phyloP scores from a whole-genome alignment of 1,140 invertebrate species.

The Ephestia elutella region DNA sequence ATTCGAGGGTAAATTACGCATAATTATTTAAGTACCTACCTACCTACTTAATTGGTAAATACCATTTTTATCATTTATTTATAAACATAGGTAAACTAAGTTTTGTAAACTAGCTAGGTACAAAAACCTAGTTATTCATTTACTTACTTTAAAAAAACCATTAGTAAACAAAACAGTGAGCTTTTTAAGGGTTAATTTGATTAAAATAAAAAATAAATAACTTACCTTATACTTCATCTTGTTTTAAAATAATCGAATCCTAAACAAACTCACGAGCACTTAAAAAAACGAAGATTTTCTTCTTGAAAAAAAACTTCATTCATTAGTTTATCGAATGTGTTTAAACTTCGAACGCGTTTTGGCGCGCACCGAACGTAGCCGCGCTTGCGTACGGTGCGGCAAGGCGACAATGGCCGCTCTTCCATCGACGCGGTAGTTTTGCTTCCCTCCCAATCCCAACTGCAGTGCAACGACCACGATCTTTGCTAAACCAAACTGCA shows the following conservation, averaged over 20 bases:
- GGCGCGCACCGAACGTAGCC: conserved; percentile 32
- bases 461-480: conserved; percentile 49
- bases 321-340: not conserved
- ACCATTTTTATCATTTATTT: too few species aligned
- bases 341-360: conserved; percentile 23
- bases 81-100: too few species aligned
- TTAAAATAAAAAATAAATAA: not conserved
- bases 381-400: conserved; percentile 52
- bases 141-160: too few species aligned
- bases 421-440: conserved; percentile 45
- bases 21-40: too few species aligned
- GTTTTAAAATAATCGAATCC: conserved; percentile 8
- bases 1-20: too few species aligned
- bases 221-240: conserved; percentile 61
- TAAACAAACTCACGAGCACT: conserved; percentile 25
- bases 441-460: conserved; percentile 52
- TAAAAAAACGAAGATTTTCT: conserved; percentile 9
- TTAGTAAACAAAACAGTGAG: too few species aligned
- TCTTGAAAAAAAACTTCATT: conserved; percentile 10
- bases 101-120: too few species aligned
- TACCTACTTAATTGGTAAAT: too few species aligned
- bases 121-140: too few species aligned
- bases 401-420: conserved; percentile 48
- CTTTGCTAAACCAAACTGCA: conserved; percentile 2
- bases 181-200: too few species aligned